Percentiles rank a stretch among this genome's conserved stretches.
Conservation (phyloP, 2,113 vertebrate species). For the Globicephala melas region DNA sequence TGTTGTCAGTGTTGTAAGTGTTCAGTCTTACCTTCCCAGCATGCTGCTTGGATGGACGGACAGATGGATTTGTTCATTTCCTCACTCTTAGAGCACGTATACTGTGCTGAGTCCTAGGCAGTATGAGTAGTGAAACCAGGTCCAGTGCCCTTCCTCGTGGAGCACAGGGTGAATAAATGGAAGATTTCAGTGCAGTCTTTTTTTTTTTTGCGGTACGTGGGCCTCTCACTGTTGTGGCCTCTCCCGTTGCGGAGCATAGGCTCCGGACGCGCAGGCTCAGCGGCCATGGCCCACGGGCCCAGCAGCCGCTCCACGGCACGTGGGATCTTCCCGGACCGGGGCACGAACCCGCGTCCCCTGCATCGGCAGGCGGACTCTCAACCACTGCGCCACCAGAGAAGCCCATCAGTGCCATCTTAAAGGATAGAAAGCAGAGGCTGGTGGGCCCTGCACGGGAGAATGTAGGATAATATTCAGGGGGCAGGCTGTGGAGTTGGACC, state of each 20-base stretch:
- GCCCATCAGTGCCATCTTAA: no score
- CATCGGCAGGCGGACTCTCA: no score
- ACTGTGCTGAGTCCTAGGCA: neutral
- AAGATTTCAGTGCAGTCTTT: neutral
- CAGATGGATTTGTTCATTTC: neutral
- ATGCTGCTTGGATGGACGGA: neutral
- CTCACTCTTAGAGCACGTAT: neutral
- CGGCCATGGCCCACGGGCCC: no score
- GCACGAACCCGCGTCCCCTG: no score
- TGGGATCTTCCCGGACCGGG: no score
- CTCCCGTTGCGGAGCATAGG: no score
- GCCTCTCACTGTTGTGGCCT: no score
- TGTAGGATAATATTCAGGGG: neutral
- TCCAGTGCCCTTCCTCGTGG: neutral
- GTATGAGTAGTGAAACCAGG: neutral
- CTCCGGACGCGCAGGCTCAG: no score
- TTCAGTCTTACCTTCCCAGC: neutral
- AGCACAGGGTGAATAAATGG: accelerated
- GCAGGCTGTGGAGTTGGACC: neutral
- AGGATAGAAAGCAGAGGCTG: neutral
- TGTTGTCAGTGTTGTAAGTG: neutral
- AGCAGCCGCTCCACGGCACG: no score
- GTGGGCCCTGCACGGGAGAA: neutral
- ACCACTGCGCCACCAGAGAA: no score
- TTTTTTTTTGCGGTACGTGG: no score